These are phyloP conservation scores for Oryzias sinensis DNA, from an alignment of 2,797 vertebrate genomes.

Conservation along the genomic window DNA sequence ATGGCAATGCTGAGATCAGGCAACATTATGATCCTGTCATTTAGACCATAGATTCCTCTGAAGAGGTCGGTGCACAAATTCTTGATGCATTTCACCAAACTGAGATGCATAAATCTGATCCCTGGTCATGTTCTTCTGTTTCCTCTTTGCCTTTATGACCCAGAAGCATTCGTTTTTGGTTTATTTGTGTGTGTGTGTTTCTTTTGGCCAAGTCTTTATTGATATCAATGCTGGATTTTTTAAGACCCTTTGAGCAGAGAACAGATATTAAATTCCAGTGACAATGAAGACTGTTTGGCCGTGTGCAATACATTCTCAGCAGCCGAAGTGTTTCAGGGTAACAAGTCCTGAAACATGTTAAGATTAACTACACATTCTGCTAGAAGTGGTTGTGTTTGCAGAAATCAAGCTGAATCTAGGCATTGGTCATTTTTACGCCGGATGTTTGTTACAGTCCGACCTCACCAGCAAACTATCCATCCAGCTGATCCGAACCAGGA, in stretches of 20 bases:
- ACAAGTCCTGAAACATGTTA: constrained; percentile 22
- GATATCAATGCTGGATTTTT: constrained; percentile 15
- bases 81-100: constrained; percentile 52
- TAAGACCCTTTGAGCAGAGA: constrained; percentile 9
- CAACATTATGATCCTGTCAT: neutral
- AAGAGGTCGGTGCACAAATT: constrained; percentile 7
- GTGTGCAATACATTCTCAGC: constrained; percentile 58
- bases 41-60: constrained; percentile 26
- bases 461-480: neutral
- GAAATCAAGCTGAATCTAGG: constrained; percentile 27
- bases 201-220: constrained; percentile 3
- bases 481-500: constrained; percentile 9
- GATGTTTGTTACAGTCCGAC: neutral
- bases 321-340: constrained; percentile 23
- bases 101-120: constrained; percentile 28
- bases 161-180: constrained; percentile 12
- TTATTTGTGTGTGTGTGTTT: constrained; percentile 11
- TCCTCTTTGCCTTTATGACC: constrained; percentile 18
- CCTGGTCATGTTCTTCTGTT: neutral
- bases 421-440: neutral
- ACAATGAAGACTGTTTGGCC: constrained; percentile 48
- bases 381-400: constrained; percentile 28
- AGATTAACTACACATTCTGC: constrained; percentile 16
- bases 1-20: too few species aligned
- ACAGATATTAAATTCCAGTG: constrained; percentile 27